Percentiles rank a stretch among this genome's conserved stretches.
These are phyloP conservation scores for Psittacara wagleri DNA, from an alignment of 2,113 vertebrate species.

Conservation along the genomic window DNA sequence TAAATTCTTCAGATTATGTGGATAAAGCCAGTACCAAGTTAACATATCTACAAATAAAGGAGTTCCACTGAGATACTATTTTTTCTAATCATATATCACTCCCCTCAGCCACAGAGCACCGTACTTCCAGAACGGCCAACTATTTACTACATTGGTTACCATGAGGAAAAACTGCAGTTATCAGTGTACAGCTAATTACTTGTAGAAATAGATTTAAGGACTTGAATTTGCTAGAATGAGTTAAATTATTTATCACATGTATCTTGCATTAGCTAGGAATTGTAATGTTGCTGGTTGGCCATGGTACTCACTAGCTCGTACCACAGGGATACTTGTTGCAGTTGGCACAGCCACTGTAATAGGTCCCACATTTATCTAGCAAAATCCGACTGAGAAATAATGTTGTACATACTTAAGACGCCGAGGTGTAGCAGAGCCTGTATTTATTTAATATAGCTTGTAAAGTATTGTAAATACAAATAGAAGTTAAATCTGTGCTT, in stretches of 20 bases:
- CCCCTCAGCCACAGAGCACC: not conserved
- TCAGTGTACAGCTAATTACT: not conserved
- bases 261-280: conserved; percentile 21
- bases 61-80: not conserved
- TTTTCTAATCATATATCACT: not conserved
- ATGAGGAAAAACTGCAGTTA: not conserved
- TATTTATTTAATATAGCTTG: conserved; percentile 82
- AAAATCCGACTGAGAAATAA: conserved; percentile 51
- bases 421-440: conserved; percentile 50
- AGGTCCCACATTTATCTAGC: not conserved
- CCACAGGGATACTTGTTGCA: conserved; percentile 34
- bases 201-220: conserved; percentile 44
- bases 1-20: not conserved
- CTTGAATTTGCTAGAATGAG: not conserved
- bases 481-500: conserved; percentile 52
- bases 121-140: not conserved
- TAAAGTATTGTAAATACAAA: conserved; percentile 74
- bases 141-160: not conserved
- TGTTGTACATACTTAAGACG: conserved; percentile 69
- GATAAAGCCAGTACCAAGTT: conserved; percentile 27
- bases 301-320: not conserved
- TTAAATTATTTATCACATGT: not conserved
- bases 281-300: conserved; percentile 15
- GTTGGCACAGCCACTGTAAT: not conserved
- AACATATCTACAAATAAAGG: not conserved